phyloP scores from a whole-genome alignment of 2,797 vertebrate species.

The Valencia hispanica region DNA sequence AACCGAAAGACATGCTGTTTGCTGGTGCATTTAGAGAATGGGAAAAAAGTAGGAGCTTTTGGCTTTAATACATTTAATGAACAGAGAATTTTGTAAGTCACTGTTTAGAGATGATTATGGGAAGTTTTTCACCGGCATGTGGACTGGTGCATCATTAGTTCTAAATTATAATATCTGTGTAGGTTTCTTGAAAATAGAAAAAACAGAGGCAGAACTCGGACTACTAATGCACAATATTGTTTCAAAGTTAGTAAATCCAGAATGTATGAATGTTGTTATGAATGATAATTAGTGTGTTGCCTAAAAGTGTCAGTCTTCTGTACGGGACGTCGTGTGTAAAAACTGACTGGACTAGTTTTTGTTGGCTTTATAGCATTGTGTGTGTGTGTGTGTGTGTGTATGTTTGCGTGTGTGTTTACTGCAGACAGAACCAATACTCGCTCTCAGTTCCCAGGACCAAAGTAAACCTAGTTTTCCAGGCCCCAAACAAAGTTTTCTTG shows the following conservation, averaged over 20 bases:
- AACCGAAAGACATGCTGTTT: background rate
- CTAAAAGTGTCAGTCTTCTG: background rate
- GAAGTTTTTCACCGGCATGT: background rate
- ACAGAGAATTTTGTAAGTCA: background rate
- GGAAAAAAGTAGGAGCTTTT: background rate
- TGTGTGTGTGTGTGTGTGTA: background rate
- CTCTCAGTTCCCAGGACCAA: background rate
- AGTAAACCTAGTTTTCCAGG: slow-evolving; percentile 1
- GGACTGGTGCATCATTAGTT: background rate
- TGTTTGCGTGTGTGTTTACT: background rate
- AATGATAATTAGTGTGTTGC: background rate
- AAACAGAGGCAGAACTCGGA: background rate
- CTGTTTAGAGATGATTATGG: background rate
- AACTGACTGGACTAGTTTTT: slow-evolving; percentile 39
- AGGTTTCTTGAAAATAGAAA: background rate
- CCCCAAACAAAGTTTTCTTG: background rate
- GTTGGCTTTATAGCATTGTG: background rate
- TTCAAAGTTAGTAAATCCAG: background rate
- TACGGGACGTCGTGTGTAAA: background rate
- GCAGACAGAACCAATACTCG: slow-evolving; percentile 21
- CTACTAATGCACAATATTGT: background rate
- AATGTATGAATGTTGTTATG: background rate
- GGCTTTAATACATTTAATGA: background rate
- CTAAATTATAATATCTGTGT: background rate
- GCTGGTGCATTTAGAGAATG: background rate